Percentiles rank a stretch among this genome's conserved stretches.
phyloP scores from a whole-genome alignment of 2,113 vertebrate genomes.

The Scartelaos histophorus region DNA sequence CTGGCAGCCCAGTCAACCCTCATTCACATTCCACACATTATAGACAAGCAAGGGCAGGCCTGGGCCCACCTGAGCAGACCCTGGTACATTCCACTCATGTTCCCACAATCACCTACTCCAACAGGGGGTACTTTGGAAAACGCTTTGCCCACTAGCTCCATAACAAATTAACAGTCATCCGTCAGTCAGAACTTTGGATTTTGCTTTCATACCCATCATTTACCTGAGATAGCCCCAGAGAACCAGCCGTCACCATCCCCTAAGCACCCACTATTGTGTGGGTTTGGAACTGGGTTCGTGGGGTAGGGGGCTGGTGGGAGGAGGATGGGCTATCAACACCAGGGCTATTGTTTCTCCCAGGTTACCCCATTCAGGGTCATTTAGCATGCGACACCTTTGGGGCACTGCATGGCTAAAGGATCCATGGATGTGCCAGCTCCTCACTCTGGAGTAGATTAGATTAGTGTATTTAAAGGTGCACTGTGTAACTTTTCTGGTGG shows the following conservation, averaged over 20 bases:
- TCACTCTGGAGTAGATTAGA: constrained; percentile 19
- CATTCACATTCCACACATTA: constrained; percentile 72
- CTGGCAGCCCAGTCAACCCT: constrained; percentile 67
- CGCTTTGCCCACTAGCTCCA: background rate
- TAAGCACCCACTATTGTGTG: constrained; percentile 51
- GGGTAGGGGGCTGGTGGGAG: constrained; percentile 53
- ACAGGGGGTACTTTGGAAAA: constrained; percentile 9
- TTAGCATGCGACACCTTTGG: constrained; percentile 75
- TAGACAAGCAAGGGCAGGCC: constrained; percentile 68
- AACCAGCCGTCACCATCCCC: constrained; percentile 39
- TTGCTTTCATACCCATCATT: constrained; percentile 1
- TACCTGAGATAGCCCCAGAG: constrained; percentile 22
- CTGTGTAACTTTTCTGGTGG: too few relatives aligned
- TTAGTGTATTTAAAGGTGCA: constrained; percentile 9
- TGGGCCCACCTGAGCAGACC: constrained; percentile 73
- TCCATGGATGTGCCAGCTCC: constrained; percentile 66
- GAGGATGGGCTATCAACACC: constrained; percentile 67
- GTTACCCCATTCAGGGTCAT: constrained; percentile 73
- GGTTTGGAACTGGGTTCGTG: constrained; percentile 49
- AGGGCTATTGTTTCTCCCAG: constrained; percentile 66
- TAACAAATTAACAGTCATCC: background rate
- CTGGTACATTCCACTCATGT: constrained; percentile 70
- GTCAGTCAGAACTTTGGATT: background rate
- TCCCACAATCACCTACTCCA: constrained; percentile 35
- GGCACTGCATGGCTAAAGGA: constrained; percentile 66